These are phyloP conservation scores for Neofelis nebulosa DNA, from an alignment of 2,113 vertebrate genomes.

Conservation along the genomic window DNA sequence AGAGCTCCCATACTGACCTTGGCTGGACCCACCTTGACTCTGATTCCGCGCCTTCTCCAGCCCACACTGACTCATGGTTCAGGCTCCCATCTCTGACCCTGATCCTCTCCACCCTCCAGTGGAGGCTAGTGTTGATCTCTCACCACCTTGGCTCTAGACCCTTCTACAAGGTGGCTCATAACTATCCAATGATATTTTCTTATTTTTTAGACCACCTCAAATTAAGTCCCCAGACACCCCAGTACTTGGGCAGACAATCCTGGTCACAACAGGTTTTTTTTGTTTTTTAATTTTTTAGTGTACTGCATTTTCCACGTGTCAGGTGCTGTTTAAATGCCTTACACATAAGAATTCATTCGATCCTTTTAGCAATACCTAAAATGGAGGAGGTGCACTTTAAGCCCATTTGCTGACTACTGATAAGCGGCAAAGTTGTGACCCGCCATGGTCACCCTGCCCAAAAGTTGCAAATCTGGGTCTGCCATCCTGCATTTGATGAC, in stretches of 20 bases:
- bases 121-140: background rate
- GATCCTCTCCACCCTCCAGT: background rate
- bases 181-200: background rate
- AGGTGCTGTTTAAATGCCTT: background rate
- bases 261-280: background rate
- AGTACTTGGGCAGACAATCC: background rate
- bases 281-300: background rate
- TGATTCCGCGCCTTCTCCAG: background rate
- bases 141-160: background rate
- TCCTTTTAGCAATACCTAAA: background rate
- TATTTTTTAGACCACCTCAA: background rate
- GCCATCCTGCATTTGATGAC: background rate
- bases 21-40: background rate
- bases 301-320: background rate
- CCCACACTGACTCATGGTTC: background rate
- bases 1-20: background rate
- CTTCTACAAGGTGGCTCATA: background rate
- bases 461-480: background rate
- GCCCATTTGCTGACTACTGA: background rate
- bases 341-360: background rate
- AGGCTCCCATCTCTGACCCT: background rate
- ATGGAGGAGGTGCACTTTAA: background rate
- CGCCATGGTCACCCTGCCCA: background rate
- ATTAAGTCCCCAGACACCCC: background rate
- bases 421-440: background rate